Evolutionary conservation across 2,797 vertebrate genomes (phyloP), one percentile per base, ranked within the genome.

Genomic region (Eutrigla gurnardus): DNA sequence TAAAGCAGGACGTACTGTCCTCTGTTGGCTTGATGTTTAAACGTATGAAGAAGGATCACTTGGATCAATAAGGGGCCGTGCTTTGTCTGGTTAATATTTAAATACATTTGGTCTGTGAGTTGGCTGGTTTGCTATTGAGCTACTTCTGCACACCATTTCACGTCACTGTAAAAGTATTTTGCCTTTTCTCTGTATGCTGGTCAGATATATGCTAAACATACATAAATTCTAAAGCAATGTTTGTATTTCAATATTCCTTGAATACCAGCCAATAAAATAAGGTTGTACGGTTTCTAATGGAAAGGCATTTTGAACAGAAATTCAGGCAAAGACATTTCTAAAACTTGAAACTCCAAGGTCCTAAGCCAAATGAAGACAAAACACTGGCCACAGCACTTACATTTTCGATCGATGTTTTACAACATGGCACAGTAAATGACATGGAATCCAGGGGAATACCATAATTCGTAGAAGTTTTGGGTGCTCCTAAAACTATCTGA

Each of bases 51-150:
- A 81, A 63, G 45, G 89, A 83, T 89, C 81, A 78, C 86, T 80
- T 69, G 79, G 73, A 65, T 86, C 54, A 82, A 74, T 77, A 78
- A 80, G 47, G 65, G 80, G 66, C 72, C 75, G 47, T 64, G 79
- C 67, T 90, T 88, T 85, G 77, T 82, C 73, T 71, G n/a, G 70
- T 85, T 83, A 87, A 87, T 86, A 86, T 88, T 91, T 85, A 85
- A 86, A 83, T 61, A 80, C 75, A 52, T 81, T 76, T 67, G 63
- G 50, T 68, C 36, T 7, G 3, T 49, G 69, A 75, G 67, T 62
- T 86, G 76, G 58, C 58, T 75, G 61, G 25, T 43, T 78, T 77
- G 39, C 66, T 65, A n/a, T 32, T 73, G 59, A 45, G 83, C 66
- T 61, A 75, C 61, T 68, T 77, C 70, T 75, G 40, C 35, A 54